phyloP scores from a whole-genome alignment of 1,140 invertebrate species.

The Neelides sp. region DNA sequence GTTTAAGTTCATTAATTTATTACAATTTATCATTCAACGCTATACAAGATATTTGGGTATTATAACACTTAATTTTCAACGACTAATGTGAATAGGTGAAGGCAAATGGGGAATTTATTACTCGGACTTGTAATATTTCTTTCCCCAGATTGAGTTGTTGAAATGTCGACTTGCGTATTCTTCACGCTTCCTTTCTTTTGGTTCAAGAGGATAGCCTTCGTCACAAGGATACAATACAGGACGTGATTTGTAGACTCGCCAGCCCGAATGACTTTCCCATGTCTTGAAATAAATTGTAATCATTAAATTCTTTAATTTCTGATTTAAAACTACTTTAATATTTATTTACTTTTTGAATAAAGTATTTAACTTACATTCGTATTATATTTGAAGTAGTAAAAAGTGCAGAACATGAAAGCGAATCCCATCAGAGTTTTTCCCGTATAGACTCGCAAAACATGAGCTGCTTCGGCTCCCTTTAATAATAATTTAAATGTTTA shows the following conservation, averaged over 20 bases:
- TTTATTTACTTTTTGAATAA: neutral
- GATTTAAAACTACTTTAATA: neutral
- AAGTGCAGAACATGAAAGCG: conserved; percentile 39
- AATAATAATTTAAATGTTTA: conserved; percentile 20
- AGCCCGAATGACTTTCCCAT: conserved; percentile 57
- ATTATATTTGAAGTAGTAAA: conserved; percentile 70
- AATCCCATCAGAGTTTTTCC: conserved; percentile 47
- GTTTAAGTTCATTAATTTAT: no score
- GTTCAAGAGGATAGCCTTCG: conserved; percentile 46
- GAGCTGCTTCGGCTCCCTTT: conserved; percentile 45
- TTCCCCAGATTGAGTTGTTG: conserved; percentile 40
- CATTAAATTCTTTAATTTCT: neutral
- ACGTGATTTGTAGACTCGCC: conserved; percentile 44
- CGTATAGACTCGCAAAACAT: conserved; percentile 44
- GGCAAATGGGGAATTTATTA: no score
- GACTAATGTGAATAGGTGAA: no score
- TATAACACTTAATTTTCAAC: no score
- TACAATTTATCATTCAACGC: no score
- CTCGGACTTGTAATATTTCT: no score
- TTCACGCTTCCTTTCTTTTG: conserved; percentile 41
- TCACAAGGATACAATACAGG: conserved; percentile 48
- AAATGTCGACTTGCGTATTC: conserved; percentile 58
- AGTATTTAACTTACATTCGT: conserved; percentile 47
- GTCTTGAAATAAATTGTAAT: conserved; percentile 37
- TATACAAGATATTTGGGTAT: no score